Percentiles rank a stretch among this genome's conserved stretches.
phyloP scores from a whole-genome alignment of 2,113 vertebrate species.

The Eupsittula cactorum region DNA sequence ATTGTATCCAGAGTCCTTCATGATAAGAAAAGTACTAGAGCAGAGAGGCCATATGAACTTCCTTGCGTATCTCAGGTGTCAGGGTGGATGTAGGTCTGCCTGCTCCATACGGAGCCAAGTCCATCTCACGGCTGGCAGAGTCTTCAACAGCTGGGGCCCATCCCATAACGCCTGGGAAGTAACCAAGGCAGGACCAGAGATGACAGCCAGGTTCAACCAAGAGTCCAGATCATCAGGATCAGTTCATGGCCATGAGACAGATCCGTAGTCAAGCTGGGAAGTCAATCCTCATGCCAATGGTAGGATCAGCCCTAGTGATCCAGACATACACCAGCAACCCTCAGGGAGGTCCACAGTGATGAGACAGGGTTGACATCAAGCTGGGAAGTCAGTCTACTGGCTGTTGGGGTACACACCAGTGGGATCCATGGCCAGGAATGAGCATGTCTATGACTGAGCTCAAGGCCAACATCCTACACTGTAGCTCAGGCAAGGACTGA shows the following conservation, averaged over 20 bases:
- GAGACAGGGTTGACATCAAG: background rate
- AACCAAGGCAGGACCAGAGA: background rate
- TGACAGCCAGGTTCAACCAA: background rate
- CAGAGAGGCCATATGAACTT: background rate
- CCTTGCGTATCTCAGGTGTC: background rate
- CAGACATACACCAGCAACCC: background rate
- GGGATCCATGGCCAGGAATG: background rate
- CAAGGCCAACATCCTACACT: background rate
- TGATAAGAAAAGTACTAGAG: background rate
- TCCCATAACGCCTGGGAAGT: background rate
- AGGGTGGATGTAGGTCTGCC: background rate
- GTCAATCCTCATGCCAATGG: background rate
- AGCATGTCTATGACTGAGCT: background rate
- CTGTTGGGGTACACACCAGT: background rate
- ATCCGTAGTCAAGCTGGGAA: background rate
- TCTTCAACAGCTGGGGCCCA: background rate
- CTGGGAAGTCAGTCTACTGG: background rate
- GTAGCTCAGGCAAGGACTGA: background rate
- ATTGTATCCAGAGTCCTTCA: background rate
- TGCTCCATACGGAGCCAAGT: background rate
- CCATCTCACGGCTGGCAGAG: background rate
- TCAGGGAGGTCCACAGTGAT: background rate
- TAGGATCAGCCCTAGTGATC: background rate
- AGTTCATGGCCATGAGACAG: background rate
- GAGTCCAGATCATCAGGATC: background rate